Conservation (phyloP, 2,113 vertebrate species). For the Myxocyprinus asiaticus region DNA sequence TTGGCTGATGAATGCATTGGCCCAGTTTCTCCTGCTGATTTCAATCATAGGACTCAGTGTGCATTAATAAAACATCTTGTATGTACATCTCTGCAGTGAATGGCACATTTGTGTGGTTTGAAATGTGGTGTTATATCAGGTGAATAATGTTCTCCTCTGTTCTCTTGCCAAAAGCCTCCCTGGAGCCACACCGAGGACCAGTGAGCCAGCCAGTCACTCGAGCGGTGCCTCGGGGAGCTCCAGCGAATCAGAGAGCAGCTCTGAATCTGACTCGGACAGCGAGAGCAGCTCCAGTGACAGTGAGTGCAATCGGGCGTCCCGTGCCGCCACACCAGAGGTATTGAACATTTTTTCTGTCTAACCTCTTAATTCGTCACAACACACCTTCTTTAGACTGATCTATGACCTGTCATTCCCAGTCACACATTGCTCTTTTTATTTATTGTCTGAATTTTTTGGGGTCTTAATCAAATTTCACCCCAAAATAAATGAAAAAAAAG, state of each 20-base stretch:
- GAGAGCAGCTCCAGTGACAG: constrained; percentile 81
- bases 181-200: constrained; percentile 66
- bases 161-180: constrained; percentile 65
- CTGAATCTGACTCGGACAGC: constrained; percentile 81
- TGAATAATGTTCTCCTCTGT: constrained; percentile 21
- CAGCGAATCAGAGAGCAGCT: constrained; percentile 89
- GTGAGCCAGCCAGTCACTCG: constrained; percentile 76
- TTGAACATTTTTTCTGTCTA: not conserved
- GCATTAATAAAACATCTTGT: not conserved
- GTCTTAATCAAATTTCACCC: too few species aligned
- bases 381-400: not conserved
- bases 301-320: constrained; percentile 84
- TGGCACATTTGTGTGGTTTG: not conserved
- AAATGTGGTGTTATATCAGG: not conserved
- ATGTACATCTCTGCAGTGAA: not conserved
- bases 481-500: too few species aligned
- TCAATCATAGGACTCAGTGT: not conserved
- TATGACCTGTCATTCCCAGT: not conserved
- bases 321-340: constrained; percentile 89
- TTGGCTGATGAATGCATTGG: not conserved
- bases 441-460: too few species aligned
- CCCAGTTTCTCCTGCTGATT: not conserved
- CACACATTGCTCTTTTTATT: too few species aligned
- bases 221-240: constrained; percentile 83
- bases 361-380: not conserved